phyloP scores from a whole-genome alignment of 2,888 invertebrate genomes.

The Apotomis capreana region DNA sequence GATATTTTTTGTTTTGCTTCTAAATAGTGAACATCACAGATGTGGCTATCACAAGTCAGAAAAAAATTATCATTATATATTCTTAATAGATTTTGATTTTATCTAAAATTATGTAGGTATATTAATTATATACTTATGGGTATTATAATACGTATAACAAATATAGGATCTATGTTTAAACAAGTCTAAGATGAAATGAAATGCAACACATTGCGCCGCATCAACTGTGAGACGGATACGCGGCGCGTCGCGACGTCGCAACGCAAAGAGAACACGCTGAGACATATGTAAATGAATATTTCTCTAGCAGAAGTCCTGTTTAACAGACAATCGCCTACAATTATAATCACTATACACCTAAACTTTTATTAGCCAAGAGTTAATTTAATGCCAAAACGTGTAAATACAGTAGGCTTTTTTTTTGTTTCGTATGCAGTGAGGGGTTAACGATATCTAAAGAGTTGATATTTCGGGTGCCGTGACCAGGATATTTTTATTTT shows the following conservation, averaged over 20 bases:
- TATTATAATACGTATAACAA: slow-evolving; percentile 1
- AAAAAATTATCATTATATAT: no score
- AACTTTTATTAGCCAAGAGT: no score
- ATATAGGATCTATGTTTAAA: slow-evolving; percentile 1
- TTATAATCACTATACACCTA: no score
- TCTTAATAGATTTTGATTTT: no score
- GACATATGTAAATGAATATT: slow-evolving; percentile 9
- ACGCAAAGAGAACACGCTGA: slow-evolving; percentile 25
- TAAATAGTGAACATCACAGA: no score
- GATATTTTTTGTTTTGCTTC: no score
- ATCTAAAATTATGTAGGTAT: no score
- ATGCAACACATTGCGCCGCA: slow-evolving; percentile 26
- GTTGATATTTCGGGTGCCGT: neutral
- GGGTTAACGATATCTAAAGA: no score
- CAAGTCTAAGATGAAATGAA: slow-evolving; percentile 12
- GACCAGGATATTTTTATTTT: neutral
- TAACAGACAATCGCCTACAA: neutral
- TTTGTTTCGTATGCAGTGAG: no score
- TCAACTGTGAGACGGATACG: slow-evolving; percentile 22
- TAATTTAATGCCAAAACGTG: neutral
- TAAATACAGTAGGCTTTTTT: no score
- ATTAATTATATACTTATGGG: no score
- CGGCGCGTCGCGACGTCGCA: slow-evolving; percentile 51
- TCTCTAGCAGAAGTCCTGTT: neutral
- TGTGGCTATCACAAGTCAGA: no score